phyloP scores from a whole-genome alignment of 2,113 vertebrate genomes.

The Nibea albiflora region DNA sequence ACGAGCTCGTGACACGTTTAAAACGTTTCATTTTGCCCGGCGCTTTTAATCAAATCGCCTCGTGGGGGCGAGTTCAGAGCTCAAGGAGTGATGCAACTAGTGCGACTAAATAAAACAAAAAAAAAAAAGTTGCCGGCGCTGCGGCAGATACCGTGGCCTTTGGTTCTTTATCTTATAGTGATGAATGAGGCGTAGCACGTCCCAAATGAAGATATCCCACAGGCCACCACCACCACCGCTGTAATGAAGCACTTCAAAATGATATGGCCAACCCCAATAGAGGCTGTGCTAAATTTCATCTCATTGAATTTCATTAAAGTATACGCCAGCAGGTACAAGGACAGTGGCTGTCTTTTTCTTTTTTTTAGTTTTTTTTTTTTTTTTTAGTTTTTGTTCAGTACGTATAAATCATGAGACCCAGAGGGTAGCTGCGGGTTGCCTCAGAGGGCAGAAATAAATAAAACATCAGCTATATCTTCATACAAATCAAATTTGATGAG shows the following conservation, averaged over 20 bases:
- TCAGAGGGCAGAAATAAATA: conserved; percentile 78
- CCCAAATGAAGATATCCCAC: conserved; percentile 73
- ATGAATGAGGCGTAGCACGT: conserved; percentile 73
- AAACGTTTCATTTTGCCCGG: conserved; percentile 9
- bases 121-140: conserved; percentile 16
- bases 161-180: conserved; percentile 64
- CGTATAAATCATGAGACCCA: conserved; percentile 82
- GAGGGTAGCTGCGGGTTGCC: conserved; percentile 79
- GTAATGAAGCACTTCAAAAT: conserved; percentile 85
- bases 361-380: conserved; percentile 11
- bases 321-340: conserved; percentile 81
- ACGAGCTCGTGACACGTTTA: not conserved
- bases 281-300: conserved; percentile 83
- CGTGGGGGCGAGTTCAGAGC: not conserved
- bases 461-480: conserved; percentile 78
- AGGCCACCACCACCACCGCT: conserved; percentile 74
- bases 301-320: conserved; percentile 84
- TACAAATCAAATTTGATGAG: conserved; percentile 78
- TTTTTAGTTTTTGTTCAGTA: conserved; percentile 54
- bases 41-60: not conserved
- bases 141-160: conserved; percentile 49
- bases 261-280: conserved; percentile 80
- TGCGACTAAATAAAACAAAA: conserved; percentile 18
- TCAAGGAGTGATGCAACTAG: conserved; percentile 10
- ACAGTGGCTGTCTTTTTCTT: conserved; percentile 68